These are phyloP conservation scores for Gymnoscelis rufifasciata DNA, from an alignment of 2,888 invertebrate species.

Conservation along the genomic window DNA sequence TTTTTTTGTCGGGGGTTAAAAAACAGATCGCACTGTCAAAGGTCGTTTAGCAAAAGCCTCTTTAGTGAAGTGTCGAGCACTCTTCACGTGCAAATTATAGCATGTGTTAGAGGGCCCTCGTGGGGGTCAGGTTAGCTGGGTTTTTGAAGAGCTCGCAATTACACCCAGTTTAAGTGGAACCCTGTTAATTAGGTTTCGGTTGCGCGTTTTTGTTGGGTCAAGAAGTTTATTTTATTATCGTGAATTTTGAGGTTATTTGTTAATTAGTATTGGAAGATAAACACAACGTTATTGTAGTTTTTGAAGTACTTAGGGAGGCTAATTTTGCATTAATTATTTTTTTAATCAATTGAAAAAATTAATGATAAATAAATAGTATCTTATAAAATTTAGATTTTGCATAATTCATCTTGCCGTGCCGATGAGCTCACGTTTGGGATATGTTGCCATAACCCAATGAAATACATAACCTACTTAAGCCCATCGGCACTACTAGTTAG, in stretches of 20 bases:
- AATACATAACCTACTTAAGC: too few relatives aligned
- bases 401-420: too few relatives aligned
- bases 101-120: constrained; percentile 17
- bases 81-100: constrained; percentile 30
- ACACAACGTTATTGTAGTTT: too few relatives aligned
- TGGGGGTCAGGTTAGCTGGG: constrained; percentile 20
- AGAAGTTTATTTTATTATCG: neutral
- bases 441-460: too few relatives aligned
- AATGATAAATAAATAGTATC: too few relatives aligned
- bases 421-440: too few relatives aligned
- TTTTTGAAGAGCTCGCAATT: constrained; percentile 25
- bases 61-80: constrained; percentile 20
- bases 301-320: too few relatives aligned
- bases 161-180: constrained; percentile 25
- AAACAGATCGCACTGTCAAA: constrained; percentile 9
- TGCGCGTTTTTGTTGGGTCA: constrained; percentile 24
- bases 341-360: too few relatives aligned
- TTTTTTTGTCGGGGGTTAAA: too few relatives aligned
- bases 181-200: constrained; percentile 27
- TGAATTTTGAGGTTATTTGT: neutral
- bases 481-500: too few relatives aligned
- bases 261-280: neutral
- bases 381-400: too few relatives aligned
- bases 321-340: too few relatives aligned
- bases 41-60: constrained; percentile 21